Conservation (phyloP, 2,888 invertebrate species). For the Mechanitis messenoides region DNA sequence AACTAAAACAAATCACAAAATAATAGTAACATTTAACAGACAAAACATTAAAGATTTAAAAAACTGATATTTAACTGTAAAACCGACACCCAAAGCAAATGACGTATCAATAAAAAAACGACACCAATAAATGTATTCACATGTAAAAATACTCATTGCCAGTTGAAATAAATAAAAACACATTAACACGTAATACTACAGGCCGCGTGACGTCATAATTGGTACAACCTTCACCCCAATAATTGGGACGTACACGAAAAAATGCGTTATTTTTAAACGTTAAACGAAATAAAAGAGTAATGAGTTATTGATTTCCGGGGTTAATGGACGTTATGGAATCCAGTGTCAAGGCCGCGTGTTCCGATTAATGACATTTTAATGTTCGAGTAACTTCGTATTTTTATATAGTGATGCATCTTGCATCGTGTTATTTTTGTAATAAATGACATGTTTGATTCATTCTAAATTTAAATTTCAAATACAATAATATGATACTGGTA, state of each 20-base stretch:
- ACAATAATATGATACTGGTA: no score
- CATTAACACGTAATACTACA: conserved; percentile 32
- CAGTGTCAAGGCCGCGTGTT: conserved; percentile 41
- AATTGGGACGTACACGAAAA: conserved; percentile 48
- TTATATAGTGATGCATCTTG: conserved; percentile 2
- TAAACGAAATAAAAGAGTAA: conserved; percentile 56
- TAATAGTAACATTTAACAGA: no score
- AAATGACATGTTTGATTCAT: no score
- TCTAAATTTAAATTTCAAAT: no score
- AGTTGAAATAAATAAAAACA: conserved; percentile 31
- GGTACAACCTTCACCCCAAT: conserved; percentile 50
- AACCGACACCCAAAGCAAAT: not conserved
- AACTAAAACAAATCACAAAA: no score
- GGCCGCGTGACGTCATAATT: conserved; percentile 40
- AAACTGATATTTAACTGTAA: not conserved
- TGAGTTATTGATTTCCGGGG: conserved; percentile 52
- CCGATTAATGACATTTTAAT: conserved; percentile 36
- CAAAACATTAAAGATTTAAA: no score
- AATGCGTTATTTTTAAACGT: conserved; percentile 52
- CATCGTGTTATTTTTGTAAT: not conserved
- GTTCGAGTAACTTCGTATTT: not conserved
- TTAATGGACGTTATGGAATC: conserved; percentile 42
- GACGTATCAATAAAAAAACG: conserved; percentile 1
- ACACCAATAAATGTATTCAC: conserved; percentile 18
- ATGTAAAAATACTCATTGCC: conserved; percentile 14